Base-by-base conservation (phyloP, 2,797 vertebrate genomes). In the Trachurus trachurus region DNA sequence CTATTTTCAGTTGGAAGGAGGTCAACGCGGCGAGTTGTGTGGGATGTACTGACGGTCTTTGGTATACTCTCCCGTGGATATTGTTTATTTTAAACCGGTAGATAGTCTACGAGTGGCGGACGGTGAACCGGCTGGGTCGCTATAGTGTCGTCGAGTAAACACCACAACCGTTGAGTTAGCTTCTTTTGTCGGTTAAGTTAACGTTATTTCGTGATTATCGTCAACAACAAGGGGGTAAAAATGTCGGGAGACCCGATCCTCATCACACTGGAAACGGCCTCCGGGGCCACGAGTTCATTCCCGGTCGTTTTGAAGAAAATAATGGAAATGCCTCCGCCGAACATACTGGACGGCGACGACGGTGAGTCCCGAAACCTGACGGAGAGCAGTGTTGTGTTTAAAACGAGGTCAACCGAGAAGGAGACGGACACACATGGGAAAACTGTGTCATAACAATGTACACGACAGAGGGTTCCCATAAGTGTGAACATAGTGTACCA, bases 271-370 rank as follows among this genome's bases (percentile, higher is more conserved):
- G 87, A 89, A 31, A 64, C 83, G 5, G 65, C 57, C 53, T 9
- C 74, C 1, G 85, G 76, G 31, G 67, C 78, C 4, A 60, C 83
- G 7, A 92, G 92, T 26, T 92, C 95, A 1, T 96, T 98, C 82
- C 97, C 97, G 5, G 89, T 96, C 69, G 97, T 96, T 80, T 87
- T 98, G 87, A 97, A 96, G 96, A 98, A 97, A 87, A 94, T 98
- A 61, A 97, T 98, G 95, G 97, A 97, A 90, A 97, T 96, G 80
- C 96, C 97, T 57, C 96, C 96, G 22, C 96, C 96, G 74, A 94
- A 95, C 56, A 87, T 96, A 29, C 88, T 96, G 81, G 96, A 97
- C 78, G 85, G 87, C 80, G 94, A 96, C 87, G 94, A 96, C 45
- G 97, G 97, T 98, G 90, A 94, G 96, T 85, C 26, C 10, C 11